Percentiles rank a stretch among this genome's conserved stretches.
These are phyloP conservation scores for Clivina fossor DNA, from an alignment of 2,888 invertebrate genomes.

Conservation along the genomic window DNA sequence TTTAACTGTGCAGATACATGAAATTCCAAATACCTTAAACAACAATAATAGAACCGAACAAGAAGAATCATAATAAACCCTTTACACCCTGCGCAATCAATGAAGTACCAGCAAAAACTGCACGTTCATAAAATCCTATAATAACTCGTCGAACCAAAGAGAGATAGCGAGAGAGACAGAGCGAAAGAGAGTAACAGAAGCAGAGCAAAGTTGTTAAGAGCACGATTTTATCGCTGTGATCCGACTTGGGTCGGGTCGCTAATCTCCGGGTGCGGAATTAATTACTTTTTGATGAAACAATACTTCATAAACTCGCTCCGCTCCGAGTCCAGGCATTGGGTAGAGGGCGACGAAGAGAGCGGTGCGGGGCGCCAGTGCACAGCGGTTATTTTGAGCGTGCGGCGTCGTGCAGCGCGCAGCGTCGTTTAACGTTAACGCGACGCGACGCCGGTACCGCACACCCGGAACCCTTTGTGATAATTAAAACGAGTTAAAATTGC, in stretches of 20 bases:
- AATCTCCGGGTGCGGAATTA: slow-evolving; percentile 20
- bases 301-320: slow-evolving; percentile 12
- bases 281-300: slow-evolving; percentile 26
- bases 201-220: too few relatives aligned
- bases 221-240: not conserved
- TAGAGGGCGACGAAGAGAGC: not conserved
- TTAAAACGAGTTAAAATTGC: slow-evolving; percentile 17
- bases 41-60: too few relatives aligned
- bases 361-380: not conserved
- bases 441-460: not conserved
- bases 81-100: too few relatives aligned
- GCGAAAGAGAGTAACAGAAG: too few relatives aligned
- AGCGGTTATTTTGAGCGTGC: too few relatives aligned
- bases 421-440: not conserved
- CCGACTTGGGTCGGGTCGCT: not conserved
- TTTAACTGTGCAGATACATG: too few relatives aligned
- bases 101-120: too few relatives aligned
- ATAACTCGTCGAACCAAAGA: too few relatives aligned
- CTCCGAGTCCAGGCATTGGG: not conserved
- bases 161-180: too few relatives aligned
- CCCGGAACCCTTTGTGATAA: slow-evolving; percentile 9
- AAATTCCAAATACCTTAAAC: too few relatives aligned
- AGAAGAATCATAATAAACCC: too few relatives aligned
- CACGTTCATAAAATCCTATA: too few relatives aligned
- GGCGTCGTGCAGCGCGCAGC: not conserved